Conservation (phyloP, 2,113 vertebrate species). For the Amblyornis subalaris region DNA sequence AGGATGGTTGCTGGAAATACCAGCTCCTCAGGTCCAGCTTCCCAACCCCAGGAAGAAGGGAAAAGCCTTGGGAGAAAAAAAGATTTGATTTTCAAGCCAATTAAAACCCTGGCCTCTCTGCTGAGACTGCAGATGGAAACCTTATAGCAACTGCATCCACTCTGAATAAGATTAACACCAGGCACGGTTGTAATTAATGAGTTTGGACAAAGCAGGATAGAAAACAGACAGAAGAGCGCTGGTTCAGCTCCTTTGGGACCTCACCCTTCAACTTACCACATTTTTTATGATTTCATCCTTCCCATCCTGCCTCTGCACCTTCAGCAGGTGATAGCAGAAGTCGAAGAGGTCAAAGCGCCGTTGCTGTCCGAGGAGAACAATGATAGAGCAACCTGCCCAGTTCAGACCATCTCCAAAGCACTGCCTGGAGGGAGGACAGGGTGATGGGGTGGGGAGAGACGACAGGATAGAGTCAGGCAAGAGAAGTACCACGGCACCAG, state of each 20-base stretch:
- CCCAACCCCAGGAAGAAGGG: not conserved
- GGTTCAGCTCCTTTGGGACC: not conserved
- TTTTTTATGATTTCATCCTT: constrained; percentile 99
- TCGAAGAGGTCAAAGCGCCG: constrained; percentile 97
- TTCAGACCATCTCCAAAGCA: constrained; percentile 97
- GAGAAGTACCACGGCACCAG: not conserved
- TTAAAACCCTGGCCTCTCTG: constrained; percentile 28
- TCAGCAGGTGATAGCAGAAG: constrained; percentile 97
- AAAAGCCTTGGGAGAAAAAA: not conserved
- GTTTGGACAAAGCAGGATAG: not conserved
- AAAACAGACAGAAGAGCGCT: not conserved
- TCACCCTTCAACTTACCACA: constrained; percentile 78
- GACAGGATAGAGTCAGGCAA: not conserved
- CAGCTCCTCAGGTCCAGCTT: not conserved
- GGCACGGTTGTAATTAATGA: not conserved
- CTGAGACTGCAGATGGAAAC: not conserved
- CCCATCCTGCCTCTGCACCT: constrained; percentile 96
- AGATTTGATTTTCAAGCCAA: not conserved
- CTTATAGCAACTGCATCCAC: not conserved
- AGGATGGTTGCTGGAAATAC: not conserved
- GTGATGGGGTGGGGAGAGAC: not conserved
- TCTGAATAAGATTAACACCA: not conserved
- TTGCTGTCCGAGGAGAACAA: constrained; percentile 94
- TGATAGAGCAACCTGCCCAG: constrained; percentile 97
- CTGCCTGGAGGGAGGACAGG: constrained; percentile 75